These are phyloP conservation scores for Acleris cristana DNA, from an alignment of 2,888 invertebrate species.

Conservation along the genomic window DNA sequence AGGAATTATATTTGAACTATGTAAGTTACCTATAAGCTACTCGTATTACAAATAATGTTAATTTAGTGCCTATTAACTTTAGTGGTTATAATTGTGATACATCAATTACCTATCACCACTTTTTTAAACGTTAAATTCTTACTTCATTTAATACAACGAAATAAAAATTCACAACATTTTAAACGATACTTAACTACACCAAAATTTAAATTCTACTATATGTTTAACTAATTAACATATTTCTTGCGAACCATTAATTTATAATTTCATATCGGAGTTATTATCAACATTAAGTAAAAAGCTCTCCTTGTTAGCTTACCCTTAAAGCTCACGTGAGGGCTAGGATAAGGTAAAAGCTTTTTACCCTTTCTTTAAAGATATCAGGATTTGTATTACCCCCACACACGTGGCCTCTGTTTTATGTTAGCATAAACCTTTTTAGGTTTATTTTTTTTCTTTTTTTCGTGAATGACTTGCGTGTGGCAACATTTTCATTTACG, in stretches of 20 bases:
- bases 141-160: too few species aligned
- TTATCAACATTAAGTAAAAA: neutral
- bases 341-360: slow-evolving; percentile 57
- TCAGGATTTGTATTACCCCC: slow-evolving; percentile 32
- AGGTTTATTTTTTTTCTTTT: slow-evolving; percentile 29
- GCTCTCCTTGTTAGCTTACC: slow-evolving; percentile 36
- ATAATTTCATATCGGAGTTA: neutral
- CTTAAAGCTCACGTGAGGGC: slow-evolving; percentile 52
- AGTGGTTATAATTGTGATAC: too few species aligned
- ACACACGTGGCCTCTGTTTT: slow-evolving; percentile 22
- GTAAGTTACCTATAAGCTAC: too few species aligned
- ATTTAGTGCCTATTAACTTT: too few species aligned
- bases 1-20: too few species aligned
- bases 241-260: neutral
- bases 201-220: too few species aligned
- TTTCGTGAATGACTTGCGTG: slow-evolving; percentile 22
- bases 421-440: slow-evolving; percentile 33
- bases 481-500: slow-evolving; percentile 9
- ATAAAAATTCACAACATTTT: too few species aligned
- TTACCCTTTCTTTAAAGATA: slow-evolving; percentile 51
- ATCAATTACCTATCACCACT: too few species aligned
- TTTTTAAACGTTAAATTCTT: too few species aligned
- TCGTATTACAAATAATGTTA: too few species aligned
- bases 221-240: too few species aligned
- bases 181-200: too few species aligned